These are phyloP conservation scores for Picus viridis DNA, from an alignment of 2,797 vertebrate species.

Conservation along the genomic window DNA sequence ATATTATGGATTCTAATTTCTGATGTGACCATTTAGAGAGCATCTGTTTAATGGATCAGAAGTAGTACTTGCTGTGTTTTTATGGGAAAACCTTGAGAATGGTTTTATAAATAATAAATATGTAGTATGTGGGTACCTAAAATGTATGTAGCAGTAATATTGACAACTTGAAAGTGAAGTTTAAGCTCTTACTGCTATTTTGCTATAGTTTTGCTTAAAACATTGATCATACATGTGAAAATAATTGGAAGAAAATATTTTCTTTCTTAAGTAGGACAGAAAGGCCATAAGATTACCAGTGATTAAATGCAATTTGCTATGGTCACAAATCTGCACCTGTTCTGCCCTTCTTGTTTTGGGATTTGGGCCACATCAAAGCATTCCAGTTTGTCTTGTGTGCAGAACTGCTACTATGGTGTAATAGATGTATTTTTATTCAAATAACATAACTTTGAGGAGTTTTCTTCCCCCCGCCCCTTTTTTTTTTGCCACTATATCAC, in stretches of 20 bases:
- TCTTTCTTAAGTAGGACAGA: slow-evolving; percentile 72
- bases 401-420: background rate
- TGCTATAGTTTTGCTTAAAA: slow-evolving; percentile 48
- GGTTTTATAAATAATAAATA: background rate
- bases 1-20: background rate
- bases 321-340: slow-evolving; percentile 85
- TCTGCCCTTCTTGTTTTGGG: slow-evolving; percentile 72
- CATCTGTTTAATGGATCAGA: background rate
- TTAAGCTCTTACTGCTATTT: background rate
- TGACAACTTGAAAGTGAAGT: background rate
- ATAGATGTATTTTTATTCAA: slow-evolving; percentile 6
- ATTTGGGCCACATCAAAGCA: slow-evolving; percentile 85
- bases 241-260: slow-evolving; percentile 60
- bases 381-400: slow-evolving; percentile 67
- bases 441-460: background rate
- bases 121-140: background rate
- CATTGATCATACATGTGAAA: slow-evolving; percentile 50
- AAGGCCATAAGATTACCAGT: slow-evolving; percentile 75
- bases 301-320: slow-evolving; percentile 85
- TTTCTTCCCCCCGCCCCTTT: background rate
- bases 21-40: background rate
- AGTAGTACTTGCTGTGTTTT: background rate
- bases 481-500: background rate
- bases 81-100: background rate
- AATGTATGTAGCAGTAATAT: background rate